These are phyloP conservation scores for Globodera rostochiensis DNA, from an alignment of 1,140 invertebrate genomes.

Conservation along the genomic window DNA sequence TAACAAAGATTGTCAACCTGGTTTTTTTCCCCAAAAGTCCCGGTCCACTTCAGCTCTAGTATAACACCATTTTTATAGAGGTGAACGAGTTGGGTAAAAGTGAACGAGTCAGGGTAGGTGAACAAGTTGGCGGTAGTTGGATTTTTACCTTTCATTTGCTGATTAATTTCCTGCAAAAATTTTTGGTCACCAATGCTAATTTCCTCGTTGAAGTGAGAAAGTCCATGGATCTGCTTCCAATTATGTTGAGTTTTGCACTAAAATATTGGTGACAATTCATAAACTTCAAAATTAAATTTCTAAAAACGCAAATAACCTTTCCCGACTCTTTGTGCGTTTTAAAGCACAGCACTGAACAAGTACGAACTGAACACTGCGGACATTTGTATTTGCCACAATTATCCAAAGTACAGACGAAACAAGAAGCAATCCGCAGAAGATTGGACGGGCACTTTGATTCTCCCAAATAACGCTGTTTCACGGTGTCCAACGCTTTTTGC, in stretches of 20 bases:
- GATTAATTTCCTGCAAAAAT: background rate
- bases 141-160: background rate
- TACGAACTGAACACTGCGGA: background rate
- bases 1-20: too few species aligned
- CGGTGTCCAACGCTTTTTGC: conserved; percentile 36
- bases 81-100: too few species aligned
- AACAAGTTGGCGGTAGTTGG: too few species aligned
- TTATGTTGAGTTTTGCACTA: background rate
- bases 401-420: background rate
- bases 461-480: conserved; percentile 13
- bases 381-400: background rate
- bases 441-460: background rate
- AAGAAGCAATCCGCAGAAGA: background rate
- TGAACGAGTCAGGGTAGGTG: too few species aligned
- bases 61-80: too few species aligned
- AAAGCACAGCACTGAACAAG: background rate
- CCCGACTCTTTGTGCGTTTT: background rate
- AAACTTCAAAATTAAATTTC: background rate
- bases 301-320: background rate
- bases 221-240: background rate
- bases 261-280: background rate
- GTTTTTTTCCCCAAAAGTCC: too few species aligned
- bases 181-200: background rate
- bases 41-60: too few species aligned
- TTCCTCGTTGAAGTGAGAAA: background rate